These are phyloP conservation scores for Gallinago paraguaiae DNA, from an alignment of 2,113 vertebrate genomes.

Conservation along the genomic window DNA sequence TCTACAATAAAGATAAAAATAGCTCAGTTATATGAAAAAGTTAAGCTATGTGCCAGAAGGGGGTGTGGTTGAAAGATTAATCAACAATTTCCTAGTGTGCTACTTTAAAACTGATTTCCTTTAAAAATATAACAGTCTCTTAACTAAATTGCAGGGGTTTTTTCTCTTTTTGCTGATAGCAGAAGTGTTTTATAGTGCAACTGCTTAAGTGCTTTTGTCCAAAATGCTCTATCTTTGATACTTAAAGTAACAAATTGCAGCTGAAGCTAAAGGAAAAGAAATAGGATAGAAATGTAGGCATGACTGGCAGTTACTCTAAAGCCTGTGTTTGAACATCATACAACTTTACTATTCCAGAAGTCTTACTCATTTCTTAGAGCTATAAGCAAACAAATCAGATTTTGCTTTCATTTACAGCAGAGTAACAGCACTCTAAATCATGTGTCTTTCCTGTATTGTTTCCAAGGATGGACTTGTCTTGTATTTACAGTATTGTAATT, in stretches of 20 bases:
- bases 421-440: background rate
- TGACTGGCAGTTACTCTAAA: background rate
- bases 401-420: background rate
- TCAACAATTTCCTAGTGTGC: background rate
- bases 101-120: background rate
- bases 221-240: background rate
- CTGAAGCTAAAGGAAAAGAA: background rate
- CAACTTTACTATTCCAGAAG: background rate
- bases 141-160: background rate
- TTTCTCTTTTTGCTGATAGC: background rate
- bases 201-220: background rate
- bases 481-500: background rate
- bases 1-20: background rate
- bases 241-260: background rate
- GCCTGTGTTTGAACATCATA: background rate
- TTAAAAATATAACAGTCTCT: background rate
- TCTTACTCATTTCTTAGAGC: background rate
- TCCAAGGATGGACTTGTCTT: background rate
- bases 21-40: background rate
- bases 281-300: background rate
- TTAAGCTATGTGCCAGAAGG: background rate
- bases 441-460: background rate
- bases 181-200: background rate
- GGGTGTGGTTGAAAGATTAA: background rate
- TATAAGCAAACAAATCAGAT: background rate